Base-by-base conservation (phyloP, 2,797 vertebrate genomes). In the Cyclura pinguis region DNA sequence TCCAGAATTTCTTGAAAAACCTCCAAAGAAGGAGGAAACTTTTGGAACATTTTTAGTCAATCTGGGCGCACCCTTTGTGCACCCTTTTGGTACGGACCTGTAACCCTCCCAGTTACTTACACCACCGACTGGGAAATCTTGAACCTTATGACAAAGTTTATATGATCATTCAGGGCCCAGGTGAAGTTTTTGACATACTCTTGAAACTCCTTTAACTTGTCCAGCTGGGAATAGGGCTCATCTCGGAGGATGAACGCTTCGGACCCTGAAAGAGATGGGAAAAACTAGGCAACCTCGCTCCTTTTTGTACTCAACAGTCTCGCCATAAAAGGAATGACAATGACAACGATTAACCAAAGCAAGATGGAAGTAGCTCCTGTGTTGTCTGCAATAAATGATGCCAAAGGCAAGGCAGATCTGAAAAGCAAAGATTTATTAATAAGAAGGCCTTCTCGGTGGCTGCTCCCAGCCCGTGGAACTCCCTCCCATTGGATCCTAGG, bases 141-240 rank as follows among this genome's bases (percentile, higher is more conserved):
- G 50, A 78, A 47, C 1, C 52, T 86, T 55, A 4, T 24, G 76
- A 86, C 50, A 14, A 18, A 27, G 12, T 73, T 64, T 3, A 86
- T 14, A 27, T 86, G 73, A 24, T 80, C 76, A 27, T 85, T 38
- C 27, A 90, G 35, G 0, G 16, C 35, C 20, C 6, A 47, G 62
- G 74, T 86, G 64, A 90, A 8, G 29, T 90, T 85, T 8, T 55
- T 72, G 50, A 85, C 12, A 52, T 85, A 85, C 1, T 80, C 89
- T 1, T n/a, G 18, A 3, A 90, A 16, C 50, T 90, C 74, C 3
- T 59, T 85, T 24, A 90, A 59, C 50, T 72, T 52, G 6, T 29
- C 83, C 84, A 90, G 89, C 14, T 80, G 18, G 2, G 89, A 64
- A 6, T 72, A 72, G 0, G n/a, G 10, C 27, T 80, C 62, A 16